phyloP scores from a whole-genome alignment of 2,797 vertebrate species.

The Gallinago nigripennis region DNA sequence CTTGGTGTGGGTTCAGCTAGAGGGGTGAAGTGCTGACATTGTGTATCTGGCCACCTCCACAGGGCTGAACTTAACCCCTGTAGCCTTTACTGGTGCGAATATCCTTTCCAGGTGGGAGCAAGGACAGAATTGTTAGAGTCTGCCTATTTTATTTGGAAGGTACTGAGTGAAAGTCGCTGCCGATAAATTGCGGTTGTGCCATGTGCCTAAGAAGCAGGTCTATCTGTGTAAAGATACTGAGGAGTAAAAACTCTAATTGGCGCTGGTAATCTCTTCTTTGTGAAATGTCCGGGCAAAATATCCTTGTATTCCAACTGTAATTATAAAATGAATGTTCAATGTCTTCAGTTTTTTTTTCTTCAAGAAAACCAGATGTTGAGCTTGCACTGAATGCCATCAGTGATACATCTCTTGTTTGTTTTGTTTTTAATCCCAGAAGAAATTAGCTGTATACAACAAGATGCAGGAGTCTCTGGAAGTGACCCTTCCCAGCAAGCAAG shows the following conservation, averaged over 20 bases:
- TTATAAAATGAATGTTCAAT: not conserved
- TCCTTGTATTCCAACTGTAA: constrained; percentile 17
- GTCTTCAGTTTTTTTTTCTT: constrained; percentile 19
- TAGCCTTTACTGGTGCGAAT: not conserved
- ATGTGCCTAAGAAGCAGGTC: not conserved
- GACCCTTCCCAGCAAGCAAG: constrained; percentile 81
- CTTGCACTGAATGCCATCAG: constrained; percentile 22
- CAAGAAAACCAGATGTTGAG: constrained; percentile 43
- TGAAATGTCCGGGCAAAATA: not conserved
- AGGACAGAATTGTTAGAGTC: not conserved
- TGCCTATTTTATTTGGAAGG: constrained; percentile 16
- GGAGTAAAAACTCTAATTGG: not conserved
- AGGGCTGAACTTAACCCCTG: not conserved
- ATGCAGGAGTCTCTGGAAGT: constrained; percentile 93
- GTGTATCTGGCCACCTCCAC: not conserved
- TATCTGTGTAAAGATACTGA: not conserved
- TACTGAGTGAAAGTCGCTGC: not conserved
- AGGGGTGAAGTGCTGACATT: not conserved
- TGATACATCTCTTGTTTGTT: constrained; percentile 68
- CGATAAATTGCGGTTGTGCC: not conserved
- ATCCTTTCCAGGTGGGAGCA: not conserved
- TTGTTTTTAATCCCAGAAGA: constrained; percentile 78
- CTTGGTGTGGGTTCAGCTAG: not conserved
- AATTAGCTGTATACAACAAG: constrained; percentile 89
- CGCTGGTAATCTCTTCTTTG: not conserved